Conservation (phyloP, 2,888 invertebrate genomes). For the Stenodema calcarata region DNA sequence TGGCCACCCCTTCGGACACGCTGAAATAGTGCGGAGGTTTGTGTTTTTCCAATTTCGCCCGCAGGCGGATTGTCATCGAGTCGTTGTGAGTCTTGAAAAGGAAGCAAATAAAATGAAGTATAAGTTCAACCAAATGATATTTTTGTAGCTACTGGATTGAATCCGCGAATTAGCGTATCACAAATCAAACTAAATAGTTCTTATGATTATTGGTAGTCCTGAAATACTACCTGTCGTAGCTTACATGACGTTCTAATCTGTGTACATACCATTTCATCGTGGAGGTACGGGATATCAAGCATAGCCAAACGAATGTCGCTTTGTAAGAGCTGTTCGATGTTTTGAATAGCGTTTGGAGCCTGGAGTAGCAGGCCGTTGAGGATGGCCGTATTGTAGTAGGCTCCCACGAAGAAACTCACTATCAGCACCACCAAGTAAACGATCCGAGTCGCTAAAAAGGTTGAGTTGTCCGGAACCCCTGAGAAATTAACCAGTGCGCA, state of each 20-base stretch:
- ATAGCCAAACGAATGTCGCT: slow-evolving; percentile 54
- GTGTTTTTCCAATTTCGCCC: slow-evolving; percentile 40
- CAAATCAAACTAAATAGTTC: neutral
- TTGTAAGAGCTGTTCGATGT: slow-evolving; percentile 53
- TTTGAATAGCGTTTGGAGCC: slow-evolving; percentile 55
- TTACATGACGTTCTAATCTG: too few species aligned
- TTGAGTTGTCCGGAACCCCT: slow-evolving; percentile 49
- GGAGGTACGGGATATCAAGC: slow-evolving; percentile 53
- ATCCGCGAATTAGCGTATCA: too few species aligned
- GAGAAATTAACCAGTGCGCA: neutral
- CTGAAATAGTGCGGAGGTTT: slow-evolving; percentile 34
- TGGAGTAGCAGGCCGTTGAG: slow-evolving; percentile 55
- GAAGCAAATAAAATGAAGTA: neutral
- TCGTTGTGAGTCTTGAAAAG: slow-evolving; percentile 46
- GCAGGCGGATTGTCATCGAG: slow-evolving; percentile 32
- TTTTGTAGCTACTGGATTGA: too few species aligned
- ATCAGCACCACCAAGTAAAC: slow-evolving; percentile 51
- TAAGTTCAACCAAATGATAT: neutral
- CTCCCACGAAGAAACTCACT: slow-evolving; percentile 53
- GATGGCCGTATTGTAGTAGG: slow-evolving; percentile 56
- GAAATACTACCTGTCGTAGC: too few species aligned
- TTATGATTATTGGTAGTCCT: too few species aligned
- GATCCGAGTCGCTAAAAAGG: slow-evolving; percentile 52
- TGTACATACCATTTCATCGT: slow-evolving; percentile 15
- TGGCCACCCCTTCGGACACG: slow-evolving; percentile 52